Conservation (phyloP, 2,888 invertebrate species). For the Conchocele bisecta region DNA sequence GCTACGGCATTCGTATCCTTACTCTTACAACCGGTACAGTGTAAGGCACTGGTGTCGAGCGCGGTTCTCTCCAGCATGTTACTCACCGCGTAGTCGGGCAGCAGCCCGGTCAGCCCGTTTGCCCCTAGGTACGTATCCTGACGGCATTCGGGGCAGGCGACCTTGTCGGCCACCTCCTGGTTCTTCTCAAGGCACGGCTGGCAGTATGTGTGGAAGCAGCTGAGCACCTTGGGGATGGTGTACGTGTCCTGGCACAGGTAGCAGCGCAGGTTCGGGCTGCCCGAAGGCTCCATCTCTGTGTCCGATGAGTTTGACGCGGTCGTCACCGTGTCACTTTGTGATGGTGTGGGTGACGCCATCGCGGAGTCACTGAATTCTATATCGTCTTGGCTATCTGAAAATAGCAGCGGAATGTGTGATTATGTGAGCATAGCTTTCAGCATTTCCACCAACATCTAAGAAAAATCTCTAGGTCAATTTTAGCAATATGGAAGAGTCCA, state of each 20-base stretch:
- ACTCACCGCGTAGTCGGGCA: slow-evolving; percentile 87
- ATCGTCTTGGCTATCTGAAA: slow-evolving; percentile 51
- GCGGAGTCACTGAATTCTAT: slow-evolving; percentile 37
- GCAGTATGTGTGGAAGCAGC: slow-evolving; percentile 90
- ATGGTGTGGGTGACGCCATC: slow-evolving; percentile 80
- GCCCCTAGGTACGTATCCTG: slow-evolving; percentile 77
- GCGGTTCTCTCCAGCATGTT: slow-evolving; percentile 83
- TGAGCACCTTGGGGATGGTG: slow-evolving; percentile 80
- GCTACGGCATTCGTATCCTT: slow-evolving; percentile 97
- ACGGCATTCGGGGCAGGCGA: slow-evolving; percentile 89
- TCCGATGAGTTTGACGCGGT: slow-evolving; percentile 79
- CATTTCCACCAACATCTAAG: too few relatives aligned
- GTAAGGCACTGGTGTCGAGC: slow-evolving; percentile 83
- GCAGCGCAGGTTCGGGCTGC: slow-evolving; percentile 84
- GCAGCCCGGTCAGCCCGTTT: slow-evolving; percentile 87
- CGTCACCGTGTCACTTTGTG: slow-evolving; percentile 77
- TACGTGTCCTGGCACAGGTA: slow-evolving; percentile 90
- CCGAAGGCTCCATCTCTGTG: slow-evolving; percentile 72
- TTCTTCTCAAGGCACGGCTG: slow-evolving; percentile 90
- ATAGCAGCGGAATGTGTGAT: too few relatives aligned
- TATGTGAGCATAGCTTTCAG: too few relatives aligned
- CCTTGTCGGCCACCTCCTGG: slow-evolving; percentile 86
- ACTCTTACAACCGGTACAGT: slow-evolving; percentile 97
- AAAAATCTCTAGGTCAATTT: too few relatives aligned
- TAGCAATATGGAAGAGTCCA: too few relatives aligned